Conservation (phyloP, 2,797 vertebrate genomes). For the Tenualosa ilisha region DNA sequence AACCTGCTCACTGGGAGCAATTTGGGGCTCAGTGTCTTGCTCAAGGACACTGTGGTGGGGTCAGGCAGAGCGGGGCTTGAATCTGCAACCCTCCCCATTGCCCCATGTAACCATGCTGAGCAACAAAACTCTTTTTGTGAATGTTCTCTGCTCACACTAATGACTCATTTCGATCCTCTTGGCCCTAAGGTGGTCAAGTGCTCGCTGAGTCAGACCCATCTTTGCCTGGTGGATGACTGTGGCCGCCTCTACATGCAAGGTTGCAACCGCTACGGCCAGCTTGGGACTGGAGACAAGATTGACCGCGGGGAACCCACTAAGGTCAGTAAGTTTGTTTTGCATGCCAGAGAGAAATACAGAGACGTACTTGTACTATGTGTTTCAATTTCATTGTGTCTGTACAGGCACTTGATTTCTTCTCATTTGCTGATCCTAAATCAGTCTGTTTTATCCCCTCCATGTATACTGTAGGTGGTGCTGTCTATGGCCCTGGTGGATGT, state of each 20-base stretch:
- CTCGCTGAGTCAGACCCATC: slow-evolving; percentile 68
- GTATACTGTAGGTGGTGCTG: slow-evolving; percentile 57
- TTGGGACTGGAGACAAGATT: slow-evolving; percentile 76
- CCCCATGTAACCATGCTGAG: too few species aligned
- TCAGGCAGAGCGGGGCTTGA: too few species aligned
- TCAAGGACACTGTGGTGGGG: too few species aligned
- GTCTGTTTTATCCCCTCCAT: not conserved
- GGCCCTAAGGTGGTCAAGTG: slow-evolving; percentile 64
- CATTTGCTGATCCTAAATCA: not conserved
- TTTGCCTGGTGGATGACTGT: slow-evolving; percentile 70
- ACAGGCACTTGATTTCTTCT: not conserved
- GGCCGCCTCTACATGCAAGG: slow-evolving; percentile 74
- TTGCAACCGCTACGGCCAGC: slow-evolving; percentile 71
- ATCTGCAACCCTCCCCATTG: too few species aligned
- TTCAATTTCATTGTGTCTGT: not conserved
- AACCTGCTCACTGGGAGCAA: too few species aligned
- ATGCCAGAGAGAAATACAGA: not conserved
- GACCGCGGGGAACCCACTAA: slow-evolving; percentile 69
- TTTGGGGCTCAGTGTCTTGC: too few species aligned
- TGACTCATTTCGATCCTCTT: not conserved
- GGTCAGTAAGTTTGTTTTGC: slow-evolving; percentile 49
- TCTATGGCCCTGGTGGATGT: slow-evolving; percentile 61
- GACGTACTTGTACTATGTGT: not conserved
- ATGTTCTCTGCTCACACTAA: not conserved
- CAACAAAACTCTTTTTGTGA: not conserved